These are phyloP conservation scores for Drosophila albomicans DNA, from an alignment of 1,140 invertebrate species.

Conservation along the genomic window DNA sequence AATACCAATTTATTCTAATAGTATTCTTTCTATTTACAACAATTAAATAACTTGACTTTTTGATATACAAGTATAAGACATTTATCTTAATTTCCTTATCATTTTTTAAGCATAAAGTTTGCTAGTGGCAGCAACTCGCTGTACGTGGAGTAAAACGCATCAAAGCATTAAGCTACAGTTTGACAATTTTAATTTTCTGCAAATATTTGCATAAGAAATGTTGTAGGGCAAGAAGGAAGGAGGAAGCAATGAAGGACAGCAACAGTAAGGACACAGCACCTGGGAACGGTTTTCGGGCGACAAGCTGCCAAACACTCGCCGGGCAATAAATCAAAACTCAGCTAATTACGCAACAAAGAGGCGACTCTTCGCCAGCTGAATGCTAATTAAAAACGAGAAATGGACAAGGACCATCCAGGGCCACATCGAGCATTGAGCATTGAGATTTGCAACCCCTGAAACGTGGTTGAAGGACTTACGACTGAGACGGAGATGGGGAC, in stretches of 20 bases:
- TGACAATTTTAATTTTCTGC: conserved; percentile 77
- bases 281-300: conserved; percentile 34
- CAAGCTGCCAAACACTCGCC: conserved; percentile 48
- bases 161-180: conserved; percentile 35
- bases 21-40: too few relatives aligned
- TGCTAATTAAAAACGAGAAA: conserved; percentile 78
- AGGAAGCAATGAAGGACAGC: neutral
- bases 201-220: conserved; percentile 79
- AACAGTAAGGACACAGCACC: conserved; percentile 30
- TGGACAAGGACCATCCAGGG: conserved; percentile 12
- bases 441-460: conserved; percentile 20
- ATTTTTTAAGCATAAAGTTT: neutral
- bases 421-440: conserved; percentile 3
- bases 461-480: conserved; percentile 21
- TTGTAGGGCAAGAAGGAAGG: neutral
- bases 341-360: conserved; percentile 83
- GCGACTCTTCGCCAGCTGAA: conserved; percentile 58
- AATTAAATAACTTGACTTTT: neutral
- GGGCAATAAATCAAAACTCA: conserved; percentile 81
- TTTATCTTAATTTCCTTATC: conserved; percentile 4
- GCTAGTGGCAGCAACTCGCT: neutral
- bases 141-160: conserved; percentile 18
- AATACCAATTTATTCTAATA: too few relatives aligned
- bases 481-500: neutral
- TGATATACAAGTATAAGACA: neutral